These are phyloP conservation scores for Corvus hawaiiensis DNA, from an alignment of 2,113 vertebrate genomes.

Conservation along the genomic window DNA sequence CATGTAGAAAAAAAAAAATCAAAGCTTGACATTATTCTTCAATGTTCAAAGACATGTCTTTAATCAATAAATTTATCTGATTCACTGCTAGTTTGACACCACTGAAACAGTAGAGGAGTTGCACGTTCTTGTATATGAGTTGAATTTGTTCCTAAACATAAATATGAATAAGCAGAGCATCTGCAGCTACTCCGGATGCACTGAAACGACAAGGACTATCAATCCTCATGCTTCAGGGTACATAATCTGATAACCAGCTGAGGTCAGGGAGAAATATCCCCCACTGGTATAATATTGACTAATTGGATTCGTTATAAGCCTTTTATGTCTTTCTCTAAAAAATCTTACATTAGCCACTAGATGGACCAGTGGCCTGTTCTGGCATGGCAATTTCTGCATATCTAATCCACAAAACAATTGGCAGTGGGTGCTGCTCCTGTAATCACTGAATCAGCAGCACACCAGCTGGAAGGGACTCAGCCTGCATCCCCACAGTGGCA, in stretches of 20 bases:
- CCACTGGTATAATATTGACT: slow-evolving; percentile 21
- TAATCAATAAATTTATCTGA: not conserved
- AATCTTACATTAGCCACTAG: slow-evolving; percentile 21
- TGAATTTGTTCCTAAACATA: not conserved
- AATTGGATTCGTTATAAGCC: slow-evolving; percentile 37
- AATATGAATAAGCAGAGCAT: slow-evolving; percentile 15
- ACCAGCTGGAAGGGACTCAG: not conserved
- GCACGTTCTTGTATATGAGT: accelerated
- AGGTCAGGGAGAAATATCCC: slow-evolving; percentile 40
- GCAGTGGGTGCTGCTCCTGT: not conserved
- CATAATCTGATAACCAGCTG: slow-evolving; percentile 45
- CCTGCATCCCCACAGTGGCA: not conserved
- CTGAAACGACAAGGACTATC: not conserved
- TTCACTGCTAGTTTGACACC: not conserved
- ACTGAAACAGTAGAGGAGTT: not conserved
- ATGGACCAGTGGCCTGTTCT: not conserved
- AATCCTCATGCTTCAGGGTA: slow-evolving; percentile 24
- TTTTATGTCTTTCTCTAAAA: slow-evolving; percentile 44
- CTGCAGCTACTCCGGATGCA: not conserved
- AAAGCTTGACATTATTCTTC: not conserved
- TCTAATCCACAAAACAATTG: not conserved
- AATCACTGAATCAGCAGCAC: not conserved
- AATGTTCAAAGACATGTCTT: not conserved
- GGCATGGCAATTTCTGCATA: not conserved
- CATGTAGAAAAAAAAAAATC: not conserved